These are phyloP conservation scores for Montipora sp. DNA, from an alignment of 64 coral and sea anemone species.

Conservation along the genomic window DNA sequence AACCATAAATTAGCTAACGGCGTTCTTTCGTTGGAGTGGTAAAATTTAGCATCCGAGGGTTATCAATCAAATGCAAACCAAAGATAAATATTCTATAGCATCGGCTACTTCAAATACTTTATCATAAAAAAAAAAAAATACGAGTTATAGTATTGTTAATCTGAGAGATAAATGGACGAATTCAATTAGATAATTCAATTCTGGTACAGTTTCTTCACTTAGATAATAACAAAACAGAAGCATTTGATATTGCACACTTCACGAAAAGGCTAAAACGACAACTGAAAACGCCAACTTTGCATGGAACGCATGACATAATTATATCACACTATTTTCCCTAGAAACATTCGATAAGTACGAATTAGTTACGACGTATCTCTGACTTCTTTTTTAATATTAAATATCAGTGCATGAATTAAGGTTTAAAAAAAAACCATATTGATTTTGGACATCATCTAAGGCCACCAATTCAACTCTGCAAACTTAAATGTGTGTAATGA, in stretches of 20 bases:
- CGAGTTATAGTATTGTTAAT: background rate
- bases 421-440: background rate
- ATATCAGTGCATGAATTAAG: background rate
- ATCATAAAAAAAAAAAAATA: too few species aligned
- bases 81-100: too few species aligned
- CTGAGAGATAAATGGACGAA: background rate
- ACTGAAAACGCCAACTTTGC: too few species aligned
- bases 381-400: background rate
- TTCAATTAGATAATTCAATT: too few species aligned
- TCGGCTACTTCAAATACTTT: background rate
- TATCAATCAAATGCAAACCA: background rate
- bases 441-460: background rate
- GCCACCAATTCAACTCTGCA: background rate
- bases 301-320: background rate
- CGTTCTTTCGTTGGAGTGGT: background rate
- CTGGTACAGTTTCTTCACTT: background rate
- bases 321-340: background rate
- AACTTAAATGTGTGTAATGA: background rate
- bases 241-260: background rate
- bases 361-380: background rate
- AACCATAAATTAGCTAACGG: too few species aligned
- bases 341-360: background rate
- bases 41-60: background rate
- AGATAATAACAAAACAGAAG: background rate
- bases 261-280: too few species aligned